These are phyloP conservation scores for Myiopsitta monachus DNA, from an alignment of 2,113 vertebrate species.

Conservation along the genomic window DNA sequence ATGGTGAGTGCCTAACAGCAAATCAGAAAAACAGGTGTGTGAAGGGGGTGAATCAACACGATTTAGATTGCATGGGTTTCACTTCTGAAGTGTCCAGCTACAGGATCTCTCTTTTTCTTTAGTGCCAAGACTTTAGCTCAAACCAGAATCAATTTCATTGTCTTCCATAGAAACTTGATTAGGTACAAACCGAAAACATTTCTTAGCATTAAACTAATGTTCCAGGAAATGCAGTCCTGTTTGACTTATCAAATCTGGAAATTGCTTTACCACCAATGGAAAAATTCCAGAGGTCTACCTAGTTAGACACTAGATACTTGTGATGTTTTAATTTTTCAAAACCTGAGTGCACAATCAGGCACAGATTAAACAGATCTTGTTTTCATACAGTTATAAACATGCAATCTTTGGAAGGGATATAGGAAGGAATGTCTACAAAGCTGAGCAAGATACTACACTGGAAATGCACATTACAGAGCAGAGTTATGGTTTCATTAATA, in stretches of 20 bases:
- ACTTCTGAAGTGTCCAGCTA: neutral
- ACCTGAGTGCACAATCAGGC: neutral
- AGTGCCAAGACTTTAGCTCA: neutral
- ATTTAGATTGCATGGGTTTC: neutral
- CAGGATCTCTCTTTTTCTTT: neutral
- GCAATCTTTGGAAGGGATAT: neutral
- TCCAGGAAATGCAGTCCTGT: neutral
- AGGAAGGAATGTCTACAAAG: neutral
- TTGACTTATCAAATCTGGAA: neutral
- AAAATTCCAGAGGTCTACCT: neutral
- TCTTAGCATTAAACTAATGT: neutral
- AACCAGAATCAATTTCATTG: neutral
- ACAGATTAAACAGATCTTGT: neutral
- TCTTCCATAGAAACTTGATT: neutral
- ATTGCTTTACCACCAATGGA: neutral
- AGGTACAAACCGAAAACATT: neutral
- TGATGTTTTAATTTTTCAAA: neutral
- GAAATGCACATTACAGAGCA: neutral
- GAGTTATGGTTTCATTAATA: neutral
- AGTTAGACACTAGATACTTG: neutral
- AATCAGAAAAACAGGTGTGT: neutral
- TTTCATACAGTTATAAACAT: neutral
- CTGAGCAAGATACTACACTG: neutral
- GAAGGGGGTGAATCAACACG: neutral
- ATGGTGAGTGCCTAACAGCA: neutral